phyloP scores from a whole-genome alignment of 2,113 vertebrate genomes.

The Canis aureus region DNA sequence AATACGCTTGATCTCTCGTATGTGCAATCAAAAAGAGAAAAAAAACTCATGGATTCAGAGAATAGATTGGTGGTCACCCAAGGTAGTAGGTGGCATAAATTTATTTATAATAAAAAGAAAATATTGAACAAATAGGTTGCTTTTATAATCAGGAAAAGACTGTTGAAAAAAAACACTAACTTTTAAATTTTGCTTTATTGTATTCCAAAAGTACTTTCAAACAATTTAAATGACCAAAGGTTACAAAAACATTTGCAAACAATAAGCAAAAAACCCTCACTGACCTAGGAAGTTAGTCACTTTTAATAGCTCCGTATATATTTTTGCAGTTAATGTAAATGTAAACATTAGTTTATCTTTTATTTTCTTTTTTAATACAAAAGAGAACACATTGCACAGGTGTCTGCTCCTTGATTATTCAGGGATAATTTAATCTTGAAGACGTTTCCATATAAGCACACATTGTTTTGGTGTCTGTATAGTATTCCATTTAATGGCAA shows the following conservation, averaged over 20 bases:
- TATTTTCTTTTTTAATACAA: neutral
- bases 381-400: neutral
- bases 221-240: neutral
- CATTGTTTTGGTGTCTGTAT: neutral
- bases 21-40: neutral
- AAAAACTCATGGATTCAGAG: neutral
- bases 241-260: neutral
- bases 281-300: neutral
- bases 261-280: neutral
- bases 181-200: neutral
- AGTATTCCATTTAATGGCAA: neutral
- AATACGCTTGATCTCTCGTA: neutral
- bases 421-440: neutral
- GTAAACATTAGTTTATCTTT: neutral
- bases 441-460: neutral
- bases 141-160: neutral
- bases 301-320: neutral
- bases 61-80: neutral
- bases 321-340: neutral
- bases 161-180: neutral
- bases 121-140: neutral
- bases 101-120: neutral
- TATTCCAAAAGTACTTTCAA: neutral
- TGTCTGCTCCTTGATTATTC: neutral
- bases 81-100: neutral